Base-by-base conservation (phyloP, 1,140 invertebrate genomes). In the Teleopsis dalmanni region DNA sequence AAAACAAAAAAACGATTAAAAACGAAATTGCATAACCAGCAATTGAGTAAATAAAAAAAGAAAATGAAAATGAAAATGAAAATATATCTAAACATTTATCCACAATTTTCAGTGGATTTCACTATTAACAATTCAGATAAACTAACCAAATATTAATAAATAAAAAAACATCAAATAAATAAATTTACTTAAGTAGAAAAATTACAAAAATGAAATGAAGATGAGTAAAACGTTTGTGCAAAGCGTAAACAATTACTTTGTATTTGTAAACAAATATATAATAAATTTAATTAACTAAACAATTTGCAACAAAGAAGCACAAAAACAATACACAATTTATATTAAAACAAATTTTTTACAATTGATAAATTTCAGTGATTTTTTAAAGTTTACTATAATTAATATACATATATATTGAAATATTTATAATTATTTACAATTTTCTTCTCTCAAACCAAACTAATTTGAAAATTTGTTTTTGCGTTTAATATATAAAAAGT, bases 1-100 rank as follows among this genome's bases (percentile, higher is more conserved):
- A 43, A 51, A 51, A 42, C 34, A 48, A 54, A 52, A 46, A 5
- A 13, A 43, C 25, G n/a, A 35, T 25, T 46, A 21, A 13, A 48
- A 48, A 48, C 31, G 8, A 31, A 19, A 14, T 2, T n/a, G 25
- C 26, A 43, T 29, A 43, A 5, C 41, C 26, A 29, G 41, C 41
- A 27, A 29, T 6, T 11, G 18, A 14, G 18, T 13, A 5, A 34
- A 34, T 25, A 40, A 21, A n/a, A 40, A 40, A 40, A 23, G 10
- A n/a, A n/a, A 10, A 14, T 23, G 7, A 19, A 16, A 19, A 19
- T 18, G 11, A 4, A 10, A 22, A 18, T 42, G 13, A 11, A 42
- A 42, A 16, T 14, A 7, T 13, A 40, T 23, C 25, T 23, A 29
- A 29, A 29, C 13, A 8, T 7, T 8, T 29, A 8, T 29, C 13